A percentile compares a stretch with the other conserved stretches of the same genome.
phyloP scores from a whole-genome alignment of 1,140 invertebrate species.

The Papilio polytes region DNA sequence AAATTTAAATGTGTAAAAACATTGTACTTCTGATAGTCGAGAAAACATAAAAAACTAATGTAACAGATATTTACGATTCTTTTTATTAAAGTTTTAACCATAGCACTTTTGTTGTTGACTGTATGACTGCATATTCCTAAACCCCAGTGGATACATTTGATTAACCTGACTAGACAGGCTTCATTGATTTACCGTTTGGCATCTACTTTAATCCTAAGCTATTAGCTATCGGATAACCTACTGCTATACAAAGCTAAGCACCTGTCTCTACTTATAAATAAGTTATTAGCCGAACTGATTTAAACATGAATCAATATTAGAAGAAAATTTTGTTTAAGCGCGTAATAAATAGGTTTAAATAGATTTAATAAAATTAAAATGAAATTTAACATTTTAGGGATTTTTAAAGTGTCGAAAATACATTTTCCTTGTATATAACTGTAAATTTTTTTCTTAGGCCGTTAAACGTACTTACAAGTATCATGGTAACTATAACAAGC shows the following conservation, averaged over 20 bases:
- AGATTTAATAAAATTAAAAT: background rate
- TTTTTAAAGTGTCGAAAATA: too few species aligned
- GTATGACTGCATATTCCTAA: slow-evolving; percentile 70
- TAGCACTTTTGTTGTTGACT: slow-evolving; percentile 46
- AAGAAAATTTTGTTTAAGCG: too few species aligned
- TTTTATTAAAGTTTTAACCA: background rate
- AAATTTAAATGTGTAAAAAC: too few species aligned
- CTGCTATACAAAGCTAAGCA: slow-evolving; percentile 37
- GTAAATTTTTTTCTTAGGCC: too few species aligned
- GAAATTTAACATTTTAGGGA: too few species aligned
- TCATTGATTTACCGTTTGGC: slow-evolving; percentile 82
- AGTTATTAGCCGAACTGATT: background rate
- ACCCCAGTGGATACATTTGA: slow-evolving; percentile 78
- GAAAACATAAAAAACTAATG: background rate
- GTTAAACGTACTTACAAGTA: background rate
- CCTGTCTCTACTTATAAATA: slow-evolving; percentile 21
- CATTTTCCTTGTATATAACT: background rate
- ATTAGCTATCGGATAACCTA: slow-evolving; percentile 61
- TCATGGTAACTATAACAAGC: background rate
- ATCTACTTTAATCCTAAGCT: slow-evolving; percentile 78
- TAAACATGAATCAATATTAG: background rate
- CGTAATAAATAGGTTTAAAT: too few species aligned
- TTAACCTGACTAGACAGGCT: slow-evolving; percentile 82
- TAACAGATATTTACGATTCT: background rate
- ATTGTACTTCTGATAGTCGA: too few species aligned